phyloP scores from a whole-genome alignment of 2,113 vertebrate genomes.

The Pleuronectes platessa region DNA sequence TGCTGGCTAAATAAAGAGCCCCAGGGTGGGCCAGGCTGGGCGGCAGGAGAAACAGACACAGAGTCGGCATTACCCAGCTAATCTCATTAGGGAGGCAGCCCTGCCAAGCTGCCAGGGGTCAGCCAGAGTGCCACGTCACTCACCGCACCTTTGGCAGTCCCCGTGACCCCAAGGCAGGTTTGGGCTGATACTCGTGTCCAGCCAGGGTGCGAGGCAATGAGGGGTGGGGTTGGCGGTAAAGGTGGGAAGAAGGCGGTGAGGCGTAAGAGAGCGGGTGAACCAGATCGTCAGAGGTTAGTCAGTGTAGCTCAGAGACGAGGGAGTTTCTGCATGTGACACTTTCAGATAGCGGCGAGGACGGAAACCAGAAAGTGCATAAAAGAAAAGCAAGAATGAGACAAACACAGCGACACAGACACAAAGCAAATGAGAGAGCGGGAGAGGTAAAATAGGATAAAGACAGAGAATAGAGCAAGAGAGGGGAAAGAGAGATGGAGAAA shows the following conservation, averaged over 20 bases:
- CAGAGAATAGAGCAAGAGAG: constrained; percentile 7
- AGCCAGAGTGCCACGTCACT: constrained; percentile 86
- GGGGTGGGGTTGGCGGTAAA: constrained; percentile 38
- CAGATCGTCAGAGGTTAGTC: constrained; percentile 1
- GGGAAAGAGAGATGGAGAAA: constrained; percentile 26
- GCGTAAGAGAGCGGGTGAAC: constrained; percentile 6
- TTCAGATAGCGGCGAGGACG: constrained; percentile 45
- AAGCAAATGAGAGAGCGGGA: constrained; percentile 19
- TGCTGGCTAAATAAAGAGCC: constrained; percentile 83
- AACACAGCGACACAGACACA: constrained; percentile 37
- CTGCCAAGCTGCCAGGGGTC: constrained; percentile 83
- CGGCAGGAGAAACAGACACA: constrained; percentile 82
- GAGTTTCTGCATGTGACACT: constrained; percentile 23
- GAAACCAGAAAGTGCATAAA: constrained; percentile 41
- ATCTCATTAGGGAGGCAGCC: constrained; percentile 85
- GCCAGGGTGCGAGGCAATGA: constrained; percentile 28
- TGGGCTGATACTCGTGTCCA: constrained; percentile 49
- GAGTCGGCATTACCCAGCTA: constrained; percentile 85
- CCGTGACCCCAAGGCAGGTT: constrained; percentile 71
- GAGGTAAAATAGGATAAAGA: constrained; percentile 6
- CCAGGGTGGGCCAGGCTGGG: constrained; percentile 76
- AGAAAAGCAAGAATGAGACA: constrained; percentile 31
- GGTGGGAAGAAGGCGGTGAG: constrained; percentile 23
- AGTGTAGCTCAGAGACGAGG: constrained; percentile 14
- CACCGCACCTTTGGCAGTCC: constrained; percentile 82